Percentiles rank a stretch among this genome's conserved stretches.
Evolutionary conservation across 2,797 vertebrate species (phyloP).

Genomic region (Sparus aurata): DNA sequence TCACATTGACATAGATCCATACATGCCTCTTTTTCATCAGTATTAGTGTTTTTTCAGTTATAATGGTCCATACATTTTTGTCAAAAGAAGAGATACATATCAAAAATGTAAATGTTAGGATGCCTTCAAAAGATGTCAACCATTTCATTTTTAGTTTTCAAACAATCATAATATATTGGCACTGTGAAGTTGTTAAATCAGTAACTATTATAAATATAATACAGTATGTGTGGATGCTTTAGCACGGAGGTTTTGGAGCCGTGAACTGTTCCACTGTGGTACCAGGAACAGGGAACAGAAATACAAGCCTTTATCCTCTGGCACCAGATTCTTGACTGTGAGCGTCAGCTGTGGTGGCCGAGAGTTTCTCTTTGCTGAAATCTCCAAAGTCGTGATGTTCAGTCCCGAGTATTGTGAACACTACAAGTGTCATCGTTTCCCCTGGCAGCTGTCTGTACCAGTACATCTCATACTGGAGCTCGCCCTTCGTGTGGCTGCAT

Average conservation of each 20-base stretch:
- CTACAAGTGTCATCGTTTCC: background rate
- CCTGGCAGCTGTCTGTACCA: conserved; percentile 52
- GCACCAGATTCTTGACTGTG: conserved; percentile 52
- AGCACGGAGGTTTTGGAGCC: conserved; percentile 49
- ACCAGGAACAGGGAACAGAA: conserved; percentile 41
- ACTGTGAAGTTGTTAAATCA: too few species aligned
- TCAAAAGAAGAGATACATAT: too few species aligned
- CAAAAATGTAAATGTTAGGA: too few species aligned
- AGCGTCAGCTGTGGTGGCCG: conserved; percentile 27
- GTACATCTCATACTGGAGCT: conserved; percentile 30
- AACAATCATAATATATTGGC: too few species aligned
- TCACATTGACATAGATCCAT: too few species aligned
- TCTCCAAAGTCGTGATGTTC: background rate
- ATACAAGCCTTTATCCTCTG: conserved; percentile 59
- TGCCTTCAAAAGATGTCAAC: too few species aligned
- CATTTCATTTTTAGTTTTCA: too few species aligned
- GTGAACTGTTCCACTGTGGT: conserved; percentile 47
- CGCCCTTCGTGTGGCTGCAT: conserved; percentile 34
- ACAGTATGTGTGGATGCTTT: too few species aligned
- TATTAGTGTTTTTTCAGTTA: too few species aligned
- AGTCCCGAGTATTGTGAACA: background rate
- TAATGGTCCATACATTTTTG: too few species aligned
- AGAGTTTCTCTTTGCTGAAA: conserved; percentile 16
- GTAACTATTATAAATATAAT: too few species aligned
- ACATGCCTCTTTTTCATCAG: too few species aligned